Evolutionary conservation across 53 echinoderm and acorn worm genomes (phyloP), one percentile per base, ranked within the genome.

Genomic region (Crossaster papposus): DNA sequence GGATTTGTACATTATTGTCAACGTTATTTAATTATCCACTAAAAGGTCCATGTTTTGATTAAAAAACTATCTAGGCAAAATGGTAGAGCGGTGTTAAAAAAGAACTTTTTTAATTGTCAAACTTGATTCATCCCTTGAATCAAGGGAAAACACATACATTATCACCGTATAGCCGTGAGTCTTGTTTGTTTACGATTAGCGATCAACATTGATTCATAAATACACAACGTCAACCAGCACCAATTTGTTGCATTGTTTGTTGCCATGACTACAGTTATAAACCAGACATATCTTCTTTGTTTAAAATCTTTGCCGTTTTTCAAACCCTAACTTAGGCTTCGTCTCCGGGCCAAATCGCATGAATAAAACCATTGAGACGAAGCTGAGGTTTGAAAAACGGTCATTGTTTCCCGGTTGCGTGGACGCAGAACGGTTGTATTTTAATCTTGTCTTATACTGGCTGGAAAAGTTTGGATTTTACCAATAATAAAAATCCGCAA

Each of bases 201-300:
- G n/a, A 5, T 37, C 32, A 5, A 5, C 30, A 72, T 23, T 35
- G 38, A 78, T 31, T 20, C 24, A 2, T 28, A 73, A 11, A 13
- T 73, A 81, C 26, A 37, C 28, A 36, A 76, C 77, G 87, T 87
- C 77, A 87, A n/a, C 87, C 87, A 87, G 87, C 87, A 87, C 87
- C 87, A 76, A 22, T 35, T 68, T 51, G 33, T 87, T 87, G 84
- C 77, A 77, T 87, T 87, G 76, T 82, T 65, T 38, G 87, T 87
- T 77, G 87, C 36, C 87, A 87, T 44, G 64, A 18, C 18, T 30
- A 72, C 54, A 73, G 36, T 52, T 36, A 32, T 23, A 24, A 74
- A 79, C 44, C 9, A n/a, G 51, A 33, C 33, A 74, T 35, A 33
- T 34, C 12, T 14, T 36, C 18, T 35, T 7, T 22, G 2, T n/a